Conservation (phyloP, 2,797 vertebrate genomes). For the Pseudochaenichthys georgianus region DNA sequence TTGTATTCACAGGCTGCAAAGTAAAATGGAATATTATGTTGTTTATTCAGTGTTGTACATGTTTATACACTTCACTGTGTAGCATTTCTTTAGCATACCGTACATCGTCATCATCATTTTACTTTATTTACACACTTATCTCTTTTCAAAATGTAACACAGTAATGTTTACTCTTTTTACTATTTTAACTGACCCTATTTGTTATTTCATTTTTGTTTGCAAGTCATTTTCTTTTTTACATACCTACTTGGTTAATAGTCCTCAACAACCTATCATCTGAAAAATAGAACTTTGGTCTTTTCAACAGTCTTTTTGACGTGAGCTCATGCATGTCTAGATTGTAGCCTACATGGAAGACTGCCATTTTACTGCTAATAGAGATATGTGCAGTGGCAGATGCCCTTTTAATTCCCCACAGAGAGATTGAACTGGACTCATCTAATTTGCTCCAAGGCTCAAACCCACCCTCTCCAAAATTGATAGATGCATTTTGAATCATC, state of each 20-base stretch:
- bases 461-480: conserved; percentile 88
- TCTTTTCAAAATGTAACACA: not conserved
- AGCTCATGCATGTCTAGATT: conserved; percentile 85
- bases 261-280: conserved; percentile 4
- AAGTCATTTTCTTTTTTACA: not conserved
- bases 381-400: conserved; percentile 86
- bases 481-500: conserved; percentile 91
- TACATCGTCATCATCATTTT: not conserved
- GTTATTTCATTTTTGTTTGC: not conserved
- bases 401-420: conserved; percentile 88
- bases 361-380: conserved; percentile 85
- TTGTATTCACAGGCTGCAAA: too few species aligned
- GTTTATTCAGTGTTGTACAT: not conserved
- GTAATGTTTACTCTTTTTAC: not conserved
- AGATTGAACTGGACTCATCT: conserved; percentile 87
- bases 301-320: conserved; percentile 53
- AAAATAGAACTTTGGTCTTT: conserved; percentile 22
- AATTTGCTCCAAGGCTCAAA: conserved; percentile 87
- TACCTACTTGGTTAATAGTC: not conserved
- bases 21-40: not conserved
- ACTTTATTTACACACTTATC: not conserved
- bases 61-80: too few species aligned
- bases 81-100: not conserved
- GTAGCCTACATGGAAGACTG: conserved; percentile 82
- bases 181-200: not conserved